Conservation (phyloP, 2,888 invertebrate genomes). For the Thymelicus lineola region DNA sequence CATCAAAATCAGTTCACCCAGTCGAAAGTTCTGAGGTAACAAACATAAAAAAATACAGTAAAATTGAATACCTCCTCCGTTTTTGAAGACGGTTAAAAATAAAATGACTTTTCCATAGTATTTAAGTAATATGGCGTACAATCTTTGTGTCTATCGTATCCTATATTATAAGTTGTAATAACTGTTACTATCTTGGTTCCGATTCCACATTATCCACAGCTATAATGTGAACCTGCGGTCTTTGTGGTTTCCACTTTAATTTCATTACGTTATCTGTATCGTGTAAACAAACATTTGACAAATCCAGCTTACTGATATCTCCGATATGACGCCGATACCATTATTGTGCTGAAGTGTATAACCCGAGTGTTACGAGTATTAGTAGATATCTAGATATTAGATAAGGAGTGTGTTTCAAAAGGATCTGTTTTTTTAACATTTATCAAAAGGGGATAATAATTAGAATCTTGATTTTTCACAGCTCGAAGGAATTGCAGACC, state of each 20-base stretch:
- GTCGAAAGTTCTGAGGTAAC: too few species aligned
- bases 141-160: too few species aligned
- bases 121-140: too few species aligned
- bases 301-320: slow-evolving; percentile 8
- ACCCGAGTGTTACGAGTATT: background rate
- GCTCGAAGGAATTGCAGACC: too few species aligned
- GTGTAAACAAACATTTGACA: slow-evolving; percentile 3
- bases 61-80: too few species aligned
- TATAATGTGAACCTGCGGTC: background rate
- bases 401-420: background rate
- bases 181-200: background rate
- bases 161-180: background rate
- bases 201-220: background rate
- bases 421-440: background rate
- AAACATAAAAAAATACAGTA: too few species aligned
- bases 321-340: background rate
- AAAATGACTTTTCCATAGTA: too few species aligned
- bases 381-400: background rate
- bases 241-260: background rate
- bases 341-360: background rate
- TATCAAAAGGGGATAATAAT: too few species aligned
- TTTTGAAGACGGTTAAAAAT: too few species aligned
- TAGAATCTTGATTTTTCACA: too few species aligned
- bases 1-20: too few species aligned
- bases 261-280: slow-evolving; percentile 8